phyloP scores from a whole-genome alignment of 35 echinoderm and acorn worm genomes.

The Strongylocentrotus purpuratus region DNA sequence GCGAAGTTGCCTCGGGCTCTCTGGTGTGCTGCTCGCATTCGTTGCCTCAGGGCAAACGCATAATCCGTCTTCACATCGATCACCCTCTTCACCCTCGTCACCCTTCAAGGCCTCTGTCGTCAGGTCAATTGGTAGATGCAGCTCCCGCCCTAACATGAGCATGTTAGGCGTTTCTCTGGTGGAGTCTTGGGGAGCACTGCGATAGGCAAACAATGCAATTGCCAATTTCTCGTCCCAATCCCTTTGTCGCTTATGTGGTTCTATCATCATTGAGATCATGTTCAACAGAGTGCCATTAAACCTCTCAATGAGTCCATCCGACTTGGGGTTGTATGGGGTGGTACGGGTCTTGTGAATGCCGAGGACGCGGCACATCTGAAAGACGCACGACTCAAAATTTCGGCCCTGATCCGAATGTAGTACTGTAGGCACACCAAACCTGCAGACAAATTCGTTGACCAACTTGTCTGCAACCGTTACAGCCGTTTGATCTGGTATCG shows the following conservation, averaged over 20 bases:
- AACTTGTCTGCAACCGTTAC: constrained; percentile 54
- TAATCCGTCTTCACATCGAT: constrained; percentile 34
- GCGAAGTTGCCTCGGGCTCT: constrained; percentile 22
- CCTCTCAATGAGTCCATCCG: too few relatives aligned
- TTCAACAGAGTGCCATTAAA: too few relatives aligned
- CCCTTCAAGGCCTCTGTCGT: constrained; percentile 35
- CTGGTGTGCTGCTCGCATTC: constrained; percentile 16
- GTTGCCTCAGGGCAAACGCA: neutral
- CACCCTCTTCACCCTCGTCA: neutral
- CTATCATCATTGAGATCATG: too few relatives aligned
- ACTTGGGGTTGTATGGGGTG: too few relatives aligned
- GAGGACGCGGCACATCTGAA: constrained; percentile 43
- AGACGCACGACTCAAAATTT: constrained; percentile 65
- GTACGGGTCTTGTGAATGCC: too few relatives aligned
- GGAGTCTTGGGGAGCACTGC: too few relatives aligned
- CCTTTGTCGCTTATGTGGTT: too few relatives aligned
- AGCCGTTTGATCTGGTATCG: constrained; percentile 50
- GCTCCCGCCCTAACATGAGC: too few relatives aligned
- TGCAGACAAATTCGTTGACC: constrained; percentile 43
- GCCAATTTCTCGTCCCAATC: too few relatives aligned
- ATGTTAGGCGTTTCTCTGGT: too few relatives aligned
- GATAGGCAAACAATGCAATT: too few relatives aligned
- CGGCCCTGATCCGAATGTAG: constrained; percentile 71
- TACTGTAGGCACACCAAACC: constrained; percentile 48
- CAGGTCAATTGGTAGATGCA: too few relatives aligned